Conservation (phyloP, 2,797 vertebrate species). For the Nothura maculosa region DNA sequence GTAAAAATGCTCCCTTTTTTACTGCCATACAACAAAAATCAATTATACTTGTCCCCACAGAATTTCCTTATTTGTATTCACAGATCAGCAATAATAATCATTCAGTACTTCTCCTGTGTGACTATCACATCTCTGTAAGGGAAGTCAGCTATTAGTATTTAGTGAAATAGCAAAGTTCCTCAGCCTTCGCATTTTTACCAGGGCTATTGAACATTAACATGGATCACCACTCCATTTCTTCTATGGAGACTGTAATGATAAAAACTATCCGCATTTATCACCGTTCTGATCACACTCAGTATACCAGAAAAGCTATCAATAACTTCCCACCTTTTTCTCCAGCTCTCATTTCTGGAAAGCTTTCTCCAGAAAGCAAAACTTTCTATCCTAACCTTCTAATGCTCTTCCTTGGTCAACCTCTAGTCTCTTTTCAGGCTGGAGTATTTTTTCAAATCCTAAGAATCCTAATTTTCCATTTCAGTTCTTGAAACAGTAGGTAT, state of each 20-base stretch:
- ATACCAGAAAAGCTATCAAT: background rate
- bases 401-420: background rate
- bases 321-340: background rate
- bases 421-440: background rate
- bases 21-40: background rate
- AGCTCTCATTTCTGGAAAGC: too few species aligned
- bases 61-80: background rate
- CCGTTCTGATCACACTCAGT: background rate
- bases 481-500: rapidly evolving
- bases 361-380: background rate
- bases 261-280: background rate
- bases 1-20: background rate
- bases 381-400: background rate
- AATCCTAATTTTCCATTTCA: background rate
- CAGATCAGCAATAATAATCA: background rate
- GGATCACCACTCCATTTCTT: background rate
- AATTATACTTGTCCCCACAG: background rate
- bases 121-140: background rate
- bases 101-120: background rate
- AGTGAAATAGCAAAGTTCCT: constrained; percentile 2
- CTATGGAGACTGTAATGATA: background rate
- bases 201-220: background rate
- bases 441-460: background rate
- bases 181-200: background rate
- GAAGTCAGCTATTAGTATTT: background rate